Conservation (phyloP, 2,888 invertebrate genomes). For the Philhelius pedissequus region DNA sequence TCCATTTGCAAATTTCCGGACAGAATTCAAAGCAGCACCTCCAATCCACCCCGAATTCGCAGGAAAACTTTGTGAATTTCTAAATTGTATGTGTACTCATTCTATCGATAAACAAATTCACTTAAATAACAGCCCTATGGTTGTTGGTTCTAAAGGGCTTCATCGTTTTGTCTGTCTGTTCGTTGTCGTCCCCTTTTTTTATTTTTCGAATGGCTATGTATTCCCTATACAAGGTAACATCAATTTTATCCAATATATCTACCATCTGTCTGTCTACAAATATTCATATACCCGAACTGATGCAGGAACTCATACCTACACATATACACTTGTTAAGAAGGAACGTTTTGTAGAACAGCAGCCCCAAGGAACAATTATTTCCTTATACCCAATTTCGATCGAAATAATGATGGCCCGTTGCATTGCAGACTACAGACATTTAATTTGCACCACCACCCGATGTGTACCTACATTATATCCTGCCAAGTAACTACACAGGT, state of each 20-base stretch:
- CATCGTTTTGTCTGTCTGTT: background rate
- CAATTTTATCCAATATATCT: conserved; percentile 43
- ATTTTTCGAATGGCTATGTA: background rate
- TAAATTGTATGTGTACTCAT: background rate
- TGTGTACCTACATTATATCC: conserved; percentile 20
- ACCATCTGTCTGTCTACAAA: conserved; percentile 9
- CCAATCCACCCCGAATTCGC: background rate
- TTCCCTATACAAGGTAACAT: conserved; percentile 20
- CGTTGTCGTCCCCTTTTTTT: background rate
- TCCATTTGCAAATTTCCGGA: conserved; percentile 34
- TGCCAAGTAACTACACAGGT: conserved; percentile 21
- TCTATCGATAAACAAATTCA: conserved; percentile 51
- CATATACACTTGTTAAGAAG: background rate
- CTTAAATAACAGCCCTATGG: conserved; percentile 20
- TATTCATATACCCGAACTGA: too few relatives aligned
- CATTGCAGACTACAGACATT: conserved; percentile 55
- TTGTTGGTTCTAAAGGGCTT: background rate
- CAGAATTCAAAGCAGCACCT: background rate
- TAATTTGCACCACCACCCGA: conserved; percentile 64
- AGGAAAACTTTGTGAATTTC: conserved; percentile 12
- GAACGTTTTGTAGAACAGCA: conserved; percentile 4
- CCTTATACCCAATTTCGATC: conserved; percentile 63
- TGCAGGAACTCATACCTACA: background rate
- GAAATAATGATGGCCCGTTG: conserved; percentile 56
- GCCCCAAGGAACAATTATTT: conserved; percentile 61